phyloP scores from a whole-genome alignment of 2,888 invertebrate species.

The Chironomus riparius region DNA sequence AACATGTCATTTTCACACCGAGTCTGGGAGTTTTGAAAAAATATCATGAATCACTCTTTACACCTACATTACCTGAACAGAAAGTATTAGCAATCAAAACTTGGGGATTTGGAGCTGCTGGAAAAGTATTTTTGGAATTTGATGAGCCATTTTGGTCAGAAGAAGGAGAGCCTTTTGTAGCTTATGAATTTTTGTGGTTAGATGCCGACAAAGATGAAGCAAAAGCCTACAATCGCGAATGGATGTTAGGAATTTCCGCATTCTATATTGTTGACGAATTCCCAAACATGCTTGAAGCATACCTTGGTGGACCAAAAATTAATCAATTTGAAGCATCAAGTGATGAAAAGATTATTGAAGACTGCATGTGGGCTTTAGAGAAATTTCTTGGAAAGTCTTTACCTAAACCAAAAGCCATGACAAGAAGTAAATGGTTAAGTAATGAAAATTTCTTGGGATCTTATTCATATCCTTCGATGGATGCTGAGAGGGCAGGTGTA shows the following conservation, averaged over 20 bases:
- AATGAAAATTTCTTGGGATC: slow-evolving; percentile 41
- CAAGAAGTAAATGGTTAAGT: not conserved
- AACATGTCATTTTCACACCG: slow-evolving; percentile 53
- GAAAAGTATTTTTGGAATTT: slow-evolving; percentile 55
- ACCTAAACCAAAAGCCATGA: slow-evolving; percentile 35
- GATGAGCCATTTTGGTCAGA: slow-evolving; percentile 51
- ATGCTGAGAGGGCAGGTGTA: not conserved
- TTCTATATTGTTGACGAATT: slow-evolving; percentile 52
- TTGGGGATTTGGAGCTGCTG: slow-evolving; percentile 51
- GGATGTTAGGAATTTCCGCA: slow-evolving; percentile 44
- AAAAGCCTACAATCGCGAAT: not conserved
- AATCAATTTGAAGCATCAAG: slow-evolving; percentile 45
- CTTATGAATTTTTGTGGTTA: slow-evolving; percentile 46
- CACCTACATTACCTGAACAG: slow-evolving; percentile 43
- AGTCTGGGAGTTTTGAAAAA: slow-evolving; percentile 54
- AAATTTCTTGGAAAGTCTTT: slow-evolving; percentile 44
- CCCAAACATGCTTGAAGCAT: slow-evolving; percentile 43
- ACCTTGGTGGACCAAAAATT: slow-evolving; percentile 53
- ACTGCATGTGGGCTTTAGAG: slow-evolving; percentile 46
- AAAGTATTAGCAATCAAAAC: slow-evolving; percentile 48
- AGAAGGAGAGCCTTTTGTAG: slow-evolving; percentile 31
- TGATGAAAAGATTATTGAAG: slow-evolving; percentile 44
- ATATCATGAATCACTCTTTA: slow-evolving; percentile 37
- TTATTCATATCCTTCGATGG: slow-evolving; percentile 48
- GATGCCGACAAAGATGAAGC: slow-evolving; percentile 39